A percentile compares a stretch with the other conserved stretches of the same genome.
Evolutionary conservation across 2,797 vertebrate species (phyloP).

Genomic region (Buphagus erythrorhynchus): DNA sequence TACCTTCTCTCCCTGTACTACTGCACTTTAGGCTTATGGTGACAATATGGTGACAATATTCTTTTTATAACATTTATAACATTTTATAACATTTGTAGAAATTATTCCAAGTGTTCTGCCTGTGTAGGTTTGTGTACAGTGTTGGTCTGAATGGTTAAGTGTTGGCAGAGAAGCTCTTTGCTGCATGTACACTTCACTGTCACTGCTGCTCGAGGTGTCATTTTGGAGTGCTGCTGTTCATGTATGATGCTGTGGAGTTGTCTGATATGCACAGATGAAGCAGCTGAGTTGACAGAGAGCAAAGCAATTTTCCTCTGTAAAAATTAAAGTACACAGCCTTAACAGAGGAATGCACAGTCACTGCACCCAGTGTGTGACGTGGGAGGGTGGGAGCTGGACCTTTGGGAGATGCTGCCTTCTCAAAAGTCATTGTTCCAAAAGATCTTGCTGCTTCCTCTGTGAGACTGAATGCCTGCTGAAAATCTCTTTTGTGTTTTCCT

Average conservation of each 20-base stretch:
- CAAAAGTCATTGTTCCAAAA: not conserved
- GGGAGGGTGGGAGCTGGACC: not conserved
- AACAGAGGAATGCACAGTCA: not conserved
- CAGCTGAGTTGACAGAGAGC: not conserved
- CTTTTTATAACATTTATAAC: not conserved
- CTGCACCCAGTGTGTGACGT: not conserved
- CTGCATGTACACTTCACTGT: not conserved
- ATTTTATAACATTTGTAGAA: not conserved
- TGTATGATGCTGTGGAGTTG: not conserved
- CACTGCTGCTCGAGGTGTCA: not conserved
- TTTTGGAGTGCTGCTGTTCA: not conserved
- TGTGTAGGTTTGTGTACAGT: not conserved
- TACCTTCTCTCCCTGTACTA: not conserved
- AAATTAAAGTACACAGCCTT: not conserved
- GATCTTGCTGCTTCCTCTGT: not conserved
- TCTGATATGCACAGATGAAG: not conserved
- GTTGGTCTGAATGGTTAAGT: not conserved
- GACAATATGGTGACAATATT: not conserved
- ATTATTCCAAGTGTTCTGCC: not conserved
- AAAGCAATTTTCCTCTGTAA: not conserved
- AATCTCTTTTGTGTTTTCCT: not conserved
- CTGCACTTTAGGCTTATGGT: not conserved
- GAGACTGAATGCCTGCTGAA: not conserved
- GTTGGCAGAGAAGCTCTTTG: not conserved
- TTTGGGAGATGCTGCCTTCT: not conserved